Conservation (phyloP, 2,888 invertebrate species). For the Selenia dentaria region DNA sequence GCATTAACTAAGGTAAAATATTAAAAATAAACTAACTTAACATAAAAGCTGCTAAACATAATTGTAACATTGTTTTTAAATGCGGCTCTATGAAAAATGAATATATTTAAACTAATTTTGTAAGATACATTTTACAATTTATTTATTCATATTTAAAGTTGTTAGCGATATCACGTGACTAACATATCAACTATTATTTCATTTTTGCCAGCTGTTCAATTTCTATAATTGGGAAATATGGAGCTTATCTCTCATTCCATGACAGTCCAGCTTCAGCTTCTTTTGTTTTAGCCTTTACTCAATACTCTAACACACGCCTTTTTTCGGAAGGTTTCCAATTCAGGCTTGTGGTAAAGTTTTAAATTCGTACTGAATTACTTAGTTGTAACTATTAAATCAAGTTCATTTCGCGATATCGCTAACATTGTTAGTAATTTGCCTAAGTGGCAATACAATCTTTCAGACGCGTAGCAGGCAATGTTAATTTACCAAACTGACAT, state of each 20-base stretch:
- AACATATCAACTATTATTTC: background rate
- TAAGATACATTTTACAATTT: conserved; percentile 30
- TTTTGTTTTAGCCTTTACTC: too few relatives aligned
- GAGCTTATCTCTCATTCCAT: too few relatives aligned
- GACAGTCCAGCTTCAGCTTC: too few relatives aligned
- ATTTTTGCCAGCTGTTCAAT: too few relatives aligned
- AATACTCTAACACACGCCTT: too few relatives aligned
- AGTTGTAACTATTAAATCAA: background rate
- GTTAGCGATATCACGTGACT: conserved; percentile 4
- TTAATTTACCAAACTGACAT: conserved; percentile 38
- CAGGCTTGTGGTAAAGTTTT: too few relatives aligned
- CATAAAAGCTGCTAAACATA: conserved; percentile 76
- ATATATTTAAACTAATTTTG: conserved; percentile 24
- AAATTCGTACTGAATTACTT: too few relatives aligned
- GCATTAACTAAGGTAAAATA: conserved; percentile 71
- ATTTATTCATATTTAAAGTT: conserved; percentile 9
- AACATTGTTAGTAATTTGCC: conserved; percentile 15
- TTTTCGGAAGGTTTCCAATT: too few relatives aligned
- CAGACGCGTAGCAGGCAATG: conserved; percentile 36
- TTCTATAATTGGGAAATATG: too few relatives aligned
- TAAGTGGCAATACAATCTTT: conserved; percentile 30
- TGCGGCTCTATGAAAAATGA: conserved; percentile 35
- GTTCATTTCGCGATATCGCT: background rate
- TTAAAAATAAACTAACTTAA: conserved; percentile 68
- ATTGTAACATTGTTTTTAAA: conserved; percentile 47